Evolutionary conservation across 2,113 vertebrate genomes (phyloP).

Genomic region (Recurvirostra avosetta): DNA sequence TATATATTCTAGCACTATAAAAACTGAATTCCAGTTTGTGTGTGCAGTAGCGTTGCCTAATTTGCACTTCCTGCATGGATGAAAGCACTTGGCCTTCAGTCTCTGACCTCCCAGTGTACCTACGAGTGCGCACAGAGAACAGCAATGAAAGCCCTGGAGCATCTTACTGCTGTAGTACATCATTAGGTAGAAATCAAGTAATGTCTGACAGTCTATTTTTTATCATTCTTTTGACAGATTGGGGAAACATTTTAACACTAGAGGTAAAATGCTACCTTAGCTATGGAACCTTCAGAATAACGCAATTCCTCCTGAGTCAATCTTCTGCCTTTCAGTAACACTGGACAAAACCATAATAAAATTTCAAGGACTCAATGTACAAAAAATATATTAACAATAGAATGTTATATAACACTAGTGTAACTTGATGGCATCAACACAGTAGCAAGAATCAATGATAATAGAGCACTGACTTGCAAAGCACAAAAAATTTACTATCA

Average conservation of each 20-base stretch:
- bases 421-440: neutral
- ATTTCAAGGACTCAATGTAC: neutral
- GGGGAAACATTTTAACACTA: neutral
- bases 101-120: neutral
- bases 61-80: constrained; percentile 11
- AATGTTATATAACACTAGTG: neutral
- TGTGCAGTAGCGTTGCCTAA: neutral
- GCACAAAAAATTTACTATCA: neutral
- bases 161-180: neutral
- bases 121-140: neutral
- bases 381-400: neutral
- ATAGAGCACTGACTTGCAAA: neutral
- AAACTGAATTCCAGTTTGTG: neutral
- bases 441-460: neutral
- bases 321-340: constrained; percentile 14
- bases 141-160: neutral
- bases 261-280: neutral
- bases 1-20: neutral
- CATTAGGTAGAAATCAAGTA: constrained; percentile 42
- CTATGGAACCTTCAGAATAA: constrained; percentile 10
- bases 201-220: neutral
- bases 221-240: constrained; percentile 31
- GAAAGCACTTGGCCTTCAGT: constrained; percentile 31
- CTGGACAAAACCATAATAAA: neutral
- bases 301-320: neutral